These are phyloP conservation scores for Hydra vulgaris DNA, from an alignment of 30 jellyfish, hydroid and myxozoan genomes.

Conservation along the genomic window DNA sequence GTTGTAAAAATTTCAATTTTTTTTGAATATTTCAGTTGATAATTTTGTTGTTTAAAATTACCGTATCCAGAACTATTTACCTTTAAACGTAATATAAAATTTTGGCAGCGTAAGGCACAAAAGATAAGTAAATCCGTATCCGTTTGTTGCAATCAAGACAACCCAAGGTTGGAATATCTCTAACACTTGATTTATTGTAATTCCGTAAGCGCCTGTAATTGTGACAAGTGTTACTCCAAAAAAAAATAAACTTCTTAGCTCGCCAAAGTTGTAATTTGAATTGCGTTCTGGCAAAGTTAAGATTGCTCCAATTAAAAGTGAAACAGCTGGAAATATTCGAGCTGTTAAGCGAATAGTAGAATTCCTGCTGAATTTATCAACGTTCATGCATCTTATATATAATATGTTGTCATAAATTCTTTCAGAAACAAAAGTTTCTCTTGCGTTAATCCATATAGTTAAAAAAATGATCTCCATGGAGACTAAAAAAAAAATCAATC, in stretches of 20 bases:
- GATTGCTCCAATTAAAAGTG: constrained; percentile 35
- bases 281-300: constrained; percentile 55
- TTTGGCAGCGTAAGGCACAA: constrained; percentile 58
- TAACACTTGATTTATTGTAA: constrained; percentile 56
- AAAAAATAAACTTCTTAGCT: constrained; percentile 48
- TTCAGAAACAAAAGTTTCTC: not conserved
- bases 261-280: constrained; percentile 34
- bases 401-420: constrained; percentile 22
- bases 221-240: constrained; percentile 46
- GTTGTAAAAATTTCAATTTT: too few species aligned
- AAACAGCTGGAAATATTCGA: constrained; percentile 40
- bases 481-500: constrained; percentile 1
- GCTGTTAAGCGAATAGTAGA: constrained; percentile 30
- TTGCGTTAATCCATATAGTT: constrained; percentile 29
- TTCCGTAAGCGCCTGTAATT: constrained; percentile 50
- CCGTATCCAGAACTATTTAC: too few species aligned
- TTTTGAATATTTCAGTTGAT: too few species aligned
- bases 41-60: too few species aligned
- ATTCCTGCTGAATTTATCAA: too few species aligned
- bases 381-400: constrained; percentile 28
- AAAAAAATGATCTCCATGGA: constrained; percentile 23
- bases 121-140: constrained; percentile 56
- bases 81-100: constrained; percentile 11
- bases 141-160: constrained; percentile 50
- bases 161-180: constrained; percentile 56